Conservation (phyloP, 2,888 invertebrate species). For the Caradrina clavipalpis region DNA sequence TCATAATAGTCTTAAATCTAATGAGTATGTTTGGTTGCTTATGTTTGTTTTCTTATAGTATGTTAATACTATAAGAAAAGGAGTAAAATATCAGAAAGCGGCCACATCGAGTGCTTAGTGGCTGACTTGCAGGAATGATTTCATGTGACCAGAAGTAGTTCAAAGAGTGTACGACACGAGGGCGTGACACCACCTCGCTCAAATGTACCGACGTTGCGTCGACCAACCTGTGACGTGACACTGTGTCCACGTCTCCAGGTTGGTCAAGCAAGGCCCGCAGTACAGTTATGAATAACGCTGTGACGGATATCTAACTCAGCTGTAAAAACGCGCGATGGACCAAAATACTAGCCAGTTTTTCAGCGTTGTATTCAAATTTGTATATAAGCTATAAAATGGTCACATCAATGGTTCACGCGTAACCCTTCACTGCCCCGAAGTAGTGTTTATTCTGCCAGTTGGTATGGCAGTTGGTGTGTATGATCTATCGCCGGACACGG, state of each 20-base stretch:
- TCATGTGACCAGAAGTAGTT: conserved; percentile 6
- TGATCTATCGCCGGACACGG: neutral
- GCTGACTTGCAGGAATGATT: neutral
- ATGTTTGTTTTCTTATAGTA: conserved; percentile 8
- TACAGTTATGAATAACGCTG: neutral
- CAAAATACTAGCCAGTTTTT: neutral
- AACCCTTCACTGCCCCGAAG: conserved; percentile 14
- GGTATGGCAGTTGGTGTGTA: neutral
- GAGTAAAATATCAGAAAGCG: conserved; percentile 12
- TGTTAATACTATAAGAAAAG: conserved; percentile 11
- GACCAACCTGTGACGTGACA: conserved; percentile 14
- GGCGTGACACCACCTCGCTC: too few species aligned
- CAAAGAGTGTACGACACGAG: neutral
- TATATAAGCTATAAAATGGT: conserved; percentile 25
- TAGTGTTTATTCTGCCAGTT: neutral
- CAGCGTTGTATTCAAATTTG: conserved; percentile 20
- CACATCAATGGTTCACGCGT: neutral
- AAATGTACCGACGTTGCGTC: neutral
- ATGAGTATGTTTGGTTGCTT: too few species aligned
- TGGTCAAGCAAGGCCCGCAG: conserved; percentile 10
- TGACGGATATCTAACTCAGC: conserved; percentile 3
- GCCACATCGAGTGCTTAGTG: conserved; percentile 11
- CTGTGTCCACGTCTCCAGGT: conserved; percentile 24
- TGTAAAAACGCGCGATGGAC: neutral
- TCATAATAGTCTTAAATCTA: conserved; percentile 28